These are phyloP conservation scores for Drosophila percnosoma DNA, from an alignment of 2,888 invertebrate species.

Conservation along the genomic window DNA sequence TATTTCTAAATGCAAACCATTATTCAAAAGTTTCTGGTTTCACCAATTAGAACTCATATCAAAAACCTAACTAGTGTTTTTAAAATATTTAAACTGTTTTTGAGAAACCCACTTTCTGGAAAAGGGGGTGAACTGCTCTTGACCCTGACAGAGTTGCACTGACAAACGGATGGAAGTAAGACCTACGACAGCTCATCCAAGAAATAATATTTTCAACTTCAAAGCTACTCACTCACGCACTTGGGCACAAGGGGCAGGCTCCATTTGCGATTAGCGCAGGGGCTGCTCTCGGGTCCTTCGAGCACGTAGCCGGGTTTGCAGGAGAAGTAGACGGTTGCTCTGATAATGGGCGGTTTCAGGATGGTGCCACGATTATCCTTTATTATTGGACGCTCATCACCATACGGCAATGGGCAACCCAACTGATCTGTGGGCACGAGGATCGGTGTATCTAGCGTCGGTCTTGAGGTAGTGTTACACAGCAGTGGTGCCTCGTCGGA, in stretches of 20 bases:
- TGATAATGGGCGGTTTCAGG: conserved; percentile 48
- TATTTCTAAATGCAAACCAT: too few relatives aligned
- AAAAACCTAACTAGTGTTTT: too few relatives aligned
- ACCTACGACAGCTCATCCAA: background rate
- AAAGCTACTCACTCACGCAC: conserved; percentile 64
- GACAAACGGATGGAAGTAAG: too few relatives aligned
- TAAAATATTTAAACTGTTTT: too few relatives aligned
- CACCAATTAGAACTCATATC: too few relatives aligned
- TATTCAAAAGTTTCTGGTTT: too few relatives aligned
- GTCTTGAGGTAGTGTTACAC: conserved; percentile 60
- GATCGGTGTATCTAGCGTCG: background rate
- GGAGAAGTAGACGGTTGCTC: conserved; percentile 49
- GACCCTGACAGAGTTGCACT: too few relatives aligned
- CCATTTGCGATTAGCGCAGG: conserved; percentile 59
- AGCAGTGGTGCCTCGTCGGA: conserved; percentile 65
- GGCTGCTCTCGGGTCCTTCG: conserved; percentile 47
- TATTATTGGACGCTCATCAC: conserved; percentile 58
- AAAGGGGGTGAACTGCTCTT: too few relatives aligned
- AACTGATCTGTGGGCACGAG: conserved; percentile 1
- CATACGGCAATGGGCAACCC: conserved; percentile 53
- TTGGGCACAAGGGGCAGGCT: conserved; percentile 53
- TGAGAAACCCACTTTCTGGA: background rate
- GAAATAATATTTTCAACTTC: background rate
- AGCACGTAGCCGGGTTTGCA: conserved; percentile 48
- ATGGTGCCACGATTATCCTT: conserved; percentile 33